Conservation (phyloP, 2,888 invertebrate species). For the Drosophila antonietae region DNA sequence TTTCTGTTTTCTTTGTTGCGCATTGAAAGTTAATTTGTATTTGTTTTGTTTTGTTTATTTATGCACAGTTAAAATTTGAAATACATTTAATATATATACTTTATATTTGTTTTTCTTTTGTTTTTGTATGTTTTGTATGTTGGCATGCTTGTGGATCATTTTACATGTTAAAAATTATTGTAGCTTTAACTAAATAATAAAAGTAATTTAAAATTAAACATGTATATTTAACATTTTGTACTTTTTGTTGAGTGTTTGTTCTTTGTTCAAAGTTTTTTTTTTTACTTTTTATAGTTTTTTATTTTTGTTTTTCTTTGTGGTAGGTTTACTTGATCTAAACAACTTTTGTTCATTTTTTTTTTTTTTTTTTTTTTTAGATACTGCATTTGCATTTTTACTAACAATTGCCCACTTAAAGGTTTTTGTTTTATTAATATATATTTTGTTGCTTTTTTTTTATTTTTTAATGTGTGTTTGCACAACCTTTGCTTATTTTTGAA, state of each 20-base stretch:
- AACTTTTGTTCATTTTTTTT: conserved; percentile 31
- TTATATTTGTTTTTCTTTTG: conserved; percentile 10
- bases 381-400: conserved; percentile 54
- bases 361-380: conserved; percentile 24
- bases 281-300: conserved; percentile 18
- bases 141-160: conserved; percentile 57
- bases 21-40: conserved; percentile 23
- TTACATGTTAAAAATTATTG: conserved; percentile 63
- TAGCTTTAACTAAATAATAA: conserved; percentile 73
- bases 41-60: conserved; percentile 21
- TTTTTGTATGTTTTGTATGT: conserved; percentile 36
- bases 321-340: conserved; percentile 57
- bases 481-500: conserved; percentile 79
- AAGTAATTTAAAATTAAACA: conserved; percentile 75
- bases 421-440: conserved; percentile 63
- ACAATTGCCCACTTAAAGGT: conserved; percentile 64
- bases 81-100: conserved; percentile 41
- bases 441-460: conserved; percentile 62
- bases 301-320: conserved; percentile 42
- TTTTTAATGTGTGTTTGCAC: conserved; percentile 77
- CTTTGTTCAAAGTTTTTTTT: conserved; percentile 56
- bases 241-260: conserved; percentile 78
- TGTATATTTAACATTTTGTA: conserved; percentile 81
- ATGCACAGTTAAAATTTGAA: conserved; percentile 57
- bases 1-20: conserved; percentile 3